Conservation (phyloP, 2,888 invertebrate genomes). For the Chloromyia formosa region DNA sequence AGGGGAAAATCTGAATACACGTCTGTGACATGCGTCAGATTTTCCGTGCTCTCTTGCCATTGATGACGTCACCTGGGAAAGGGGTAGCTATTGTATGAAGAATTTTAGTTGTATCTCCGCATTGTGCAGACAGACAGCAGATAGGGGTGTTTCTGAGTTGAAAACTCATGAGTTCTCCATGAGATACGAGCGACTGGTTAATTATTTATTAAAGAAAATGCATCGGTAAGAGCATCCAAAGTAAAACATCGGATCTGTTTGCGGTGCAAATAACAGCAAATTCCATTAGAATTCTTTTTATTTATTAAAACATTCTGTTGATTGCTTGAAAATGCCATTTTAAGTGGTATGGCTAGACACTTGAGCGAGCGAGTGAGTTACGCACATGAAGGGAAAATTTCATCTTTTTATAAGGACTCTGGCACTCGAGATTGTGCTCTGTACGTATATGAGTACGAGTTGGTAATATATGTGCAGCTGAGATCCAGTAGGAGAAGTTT, state of each 20-base stretch:
- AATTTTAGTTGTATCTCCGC: not conserved
- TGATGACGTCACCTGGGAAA: not conserved
- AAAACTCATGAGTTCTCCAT: too few relatives aligned
- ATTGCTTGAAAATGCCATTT: not conserved
- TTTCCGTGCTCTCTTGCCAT: not conserved
- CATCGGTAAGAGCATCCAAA: not conserved
- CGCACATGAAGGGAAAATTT: not conserved
- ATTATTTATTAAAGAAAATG: slow-evolving; percentile 17
- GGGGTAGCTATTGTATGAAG: not conserved
- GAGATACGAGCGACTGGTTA: not conserved
- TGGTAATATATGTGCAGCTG: too few relatives aligned
- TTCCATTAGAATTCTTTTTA: slow-evolving; percentile 1
- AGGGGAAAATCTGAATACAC: not conserved
- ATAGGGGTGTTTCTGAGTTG: too few relatives aligned
- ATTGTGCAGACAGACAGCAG: too few relatives aligned
- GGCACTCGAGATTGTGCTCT: too few relatives aligned
- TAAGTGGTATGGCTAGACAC: not conserved
- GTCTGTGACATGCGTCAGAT: not conserved
- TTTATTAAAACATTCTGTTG: not conserved
- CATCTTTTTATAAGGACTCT: too few relatives aligned
- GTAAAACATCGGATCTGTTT: slow-evolving; percentile 1
- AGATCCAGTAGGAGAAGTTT: too few relatives aligned
- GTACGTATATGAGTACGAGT: too few relatives aligned
- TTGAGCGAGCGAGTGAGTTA: not conserved
- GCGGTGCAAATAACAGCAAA: not conserved